Base-by-base conservation (phyloP, 2,888 invertebrate genomes). In the Baccha elongata region DNA sequence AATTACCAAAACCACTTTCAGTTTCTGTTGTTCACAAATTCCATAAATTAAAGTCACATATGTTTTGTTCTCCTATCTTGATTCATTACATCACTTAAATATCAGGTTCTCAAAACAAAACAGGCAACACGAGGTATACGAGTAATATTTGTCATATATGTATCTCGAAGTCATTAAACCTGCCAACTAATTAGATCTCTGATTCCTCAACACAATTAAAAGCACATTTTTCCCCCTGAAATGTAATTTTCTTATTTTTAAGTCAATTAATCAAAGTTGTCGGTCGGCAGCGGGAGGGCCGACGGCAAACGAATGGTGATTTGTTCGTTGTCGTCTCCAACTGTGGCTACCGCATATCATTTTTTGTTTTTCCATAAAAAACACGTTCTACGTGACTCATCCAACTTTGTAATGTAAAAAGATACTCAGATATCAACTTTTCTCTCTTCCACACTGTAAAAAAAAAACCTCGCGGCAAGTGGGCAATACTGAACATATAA, bases 301-400 rank as follows among this genome's bases (percentile, higher is more conserved):
- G 37, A 37, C 35, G 37, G 13, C 6, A 26, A 40, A 55, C 32
- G 13, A 32, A 8, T 15, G 58, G 58, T 58, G 15, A 40, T 42
- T 60, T 60, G 26, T 26, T 60, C n/a, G 26, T 35, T 23, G 55
- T 58, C 17, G 29, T 53, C 48, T 67, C 32, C 60, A 46, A 21
- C 48, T 46, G 48, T 19, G 37, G n/a, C 35, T 62, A 53, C 60
- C 48, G 60, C 52, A 15, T 64, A 46, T 74, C 68, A 40, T 35
- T 35, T 3, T 8, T n/a, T n/a, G n/a, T n/a, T 48, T 50, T 29
- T 8, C n/a, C 29, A 60, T 40, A 53, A 32, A 29, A 68, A 74
- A 62, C 74, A 75, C 79, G 79, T 79, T 79, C 15, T 42, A 29
- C 42, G 55, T 80, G 74, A 74, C 53, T 80, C 79, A 79, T 62